Evolutionary conservation across 2,797 vertebrate species (phyloP).

Genomic region (Chaunax sp.): DNA sequence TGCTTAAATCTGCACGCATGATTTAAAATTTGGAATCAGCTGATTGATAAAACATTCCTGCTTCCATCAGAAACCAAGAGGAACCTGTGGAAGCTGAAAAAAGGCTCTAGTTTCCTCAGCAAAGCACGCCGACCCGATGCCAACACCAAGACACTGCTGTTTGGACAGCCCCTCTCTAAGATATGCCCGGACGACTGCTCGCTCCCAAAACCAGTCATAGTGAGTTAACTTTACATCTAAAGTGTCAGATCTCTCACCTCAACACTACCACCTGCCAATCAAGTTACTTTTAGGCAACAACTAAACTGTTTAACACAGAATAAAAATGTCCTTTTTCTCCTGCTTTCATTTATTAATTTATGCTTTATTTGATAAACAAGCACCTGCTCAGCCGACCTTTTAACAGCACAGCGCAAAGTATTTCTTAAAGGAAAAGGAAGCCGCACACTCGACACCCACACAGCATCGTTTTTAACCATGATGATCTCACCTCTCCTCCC

Average conservation of each 20-base stretch:
- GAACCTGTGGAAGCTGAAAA: slow-evolving; percentile 82
- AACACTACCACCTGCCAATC: not conserved
- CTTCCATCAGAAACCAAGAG: slow-evolving; percentile 83
- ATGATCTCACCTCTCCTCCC: slow-evolving; percentile 6
- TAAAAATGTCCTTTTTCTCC: too few relatives aligned
- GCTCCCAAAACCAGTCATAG: slow-evolving; percentile 89
- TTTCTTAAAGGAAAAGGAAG: slow-evolving; percentile 20
- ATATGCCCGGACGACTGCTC: slow-evolving; percentile 83
- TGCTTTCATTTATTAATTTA: too few relatives aligned
- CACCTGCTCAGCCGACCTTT: slow-evolving; percentile 4
- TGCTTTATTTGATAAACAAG: too few relatives aligned
- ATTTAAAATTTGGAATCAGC: too few relatives aligned
- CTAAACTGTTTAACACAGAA: too few relatives aligned
- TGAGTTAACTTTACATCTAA: slow-evolving; percentile 64
- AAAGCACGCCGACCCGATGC: slow-evolving; percentile 57
- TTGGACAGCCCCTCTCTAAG: slow-evolving; percentile 87
- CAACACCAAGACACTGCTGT: slow-evolving; percentile 82
- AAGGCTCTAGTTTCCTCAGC: slow-evolving; percentile 59
- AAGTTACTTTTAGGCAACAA: not conserved
- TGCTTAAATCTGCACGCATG: not conserved
- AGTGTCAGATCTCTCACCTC: slow-evolving; percentile 16
- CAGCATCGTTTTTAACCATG: not conserved
- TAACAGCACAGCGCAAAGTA: not conserved
- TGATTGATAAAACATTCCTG: slow-evolving; percentile 29
- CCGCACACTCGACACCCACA: not conserved